Percentiles rank a stretch among this genome's conserved stretches.
Conservation (phyloP, 23 tunicate species). For the Trididemnum miniatum region DNA sequence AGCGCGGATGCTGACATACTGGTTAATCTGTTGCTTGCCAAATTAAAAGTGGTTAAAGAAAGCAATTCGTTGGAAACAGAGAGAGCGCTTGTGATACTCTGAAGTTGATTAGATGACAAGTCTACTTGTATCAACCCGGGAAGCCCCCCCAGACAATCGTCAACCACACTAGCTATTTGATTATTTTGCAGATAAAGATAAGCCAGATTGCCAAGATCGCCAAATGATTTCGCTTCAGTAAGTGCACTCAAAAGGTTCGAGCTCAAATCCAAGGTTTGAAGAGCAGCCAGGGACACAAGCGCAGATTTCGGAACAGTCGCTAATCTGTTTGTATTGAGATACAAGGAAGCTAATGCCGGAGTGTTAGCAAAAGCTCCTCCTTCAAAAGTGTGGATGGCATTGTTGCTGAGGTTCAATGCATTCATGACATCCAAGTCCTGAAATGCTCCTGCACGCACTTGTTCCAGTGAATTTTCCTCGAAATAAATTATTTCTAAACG, state of each 20-base stretch:
- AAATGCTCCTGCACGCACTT: slow-evolving; percentile 54
- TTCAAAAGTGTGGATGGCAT: slow-evolving; percentile 64
- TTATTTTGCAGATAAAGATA: slow-evolving; percentile 50
- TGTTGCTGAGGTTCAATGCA: slow-evolving; percentile 45
- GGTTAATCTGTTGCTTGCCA: slow-evolving; percentile 24
- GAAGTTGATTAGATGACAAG: slow-evolving; percentile 35
- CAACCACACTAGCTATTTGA: slow-evolving; percentile 41
- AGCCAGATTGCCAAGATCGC: slow-evolving; percentile 43
- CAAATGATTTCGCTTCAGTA: slow-evolving; percentile 53
- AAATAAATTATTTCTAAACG: slow-evolving; percentile 59
- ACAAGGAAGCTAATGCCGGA: slow-evolving; percentile 40
- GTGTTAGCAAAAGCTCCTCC: slow-evolving; percentile 50
- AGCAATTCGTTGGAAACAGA: slow-evolving; percentile 12
- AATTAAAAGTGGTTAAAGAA: slow-evolving; percentile 7
- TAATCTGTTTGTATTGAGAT: slow-evolving; percentile 40
- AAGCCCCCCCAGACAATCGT: slow-evolving; percentile 61
- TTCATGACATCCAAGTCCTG: slow-evolving; percentile 38
- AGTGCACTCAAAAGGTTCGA: slow-evolving; percentile 46
- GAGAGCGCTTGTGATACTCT: slow-evolving; percentile 29
- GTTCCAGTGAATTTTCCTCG: slow-evolving; percentile 44
- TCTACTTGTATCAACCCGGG: slow-evolving; percentile 47
- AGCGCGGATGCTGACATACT: slow-evolving; percentile 31
- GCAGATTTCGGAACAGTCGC: slow-evolving; percentile 63
- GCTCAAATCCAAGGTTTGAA: slow-evolving; percentile 66
- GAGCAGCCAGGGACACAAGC: slow-evolving; percentile 30